Conservation (phyloP, 2,113 vertebrate species). For the Ariopsis seemanni region DNA sequence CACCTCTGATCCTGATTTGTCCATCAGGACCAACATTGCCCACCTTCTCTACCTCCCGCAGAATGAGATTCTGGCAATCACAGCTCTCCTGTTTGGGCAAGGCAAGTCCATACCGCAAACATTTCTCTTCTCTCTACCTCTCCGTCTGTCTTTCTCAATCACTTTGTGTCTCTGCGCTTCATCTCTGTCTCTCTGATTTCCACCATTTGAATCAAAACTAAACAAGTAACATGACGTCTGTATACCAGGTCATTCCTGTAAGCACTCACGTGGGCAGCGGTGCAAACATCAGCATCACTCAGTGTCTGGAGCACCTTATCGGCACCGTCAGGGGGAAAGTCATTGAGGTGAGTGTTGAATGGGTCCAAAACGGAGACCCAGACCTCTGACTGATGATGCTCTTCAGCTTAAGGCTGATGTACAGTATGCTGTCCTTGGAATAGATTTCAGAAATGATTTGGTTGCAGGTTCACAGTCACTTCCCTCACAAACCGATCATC, state of each 20-base stretch:
- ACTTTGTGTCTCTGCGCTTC: neutral
- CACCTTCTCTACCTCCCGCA: constrained; percentile 82
- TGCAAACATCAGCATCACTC: constrained; percentile 84
- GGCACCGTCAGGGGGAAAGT: constrained; percentile 88
- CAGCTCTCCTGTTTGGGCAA: constrained; percentile 97
- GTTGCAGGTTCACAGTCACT: constrained; percentile 89
- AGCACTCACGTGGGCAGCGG: constrained; percentile 81
- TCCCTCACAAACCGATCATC: constrained; percentile 93
- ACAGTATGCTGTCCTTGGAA: neutral
- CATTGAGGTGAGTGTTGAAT: constrained; percentile 79
- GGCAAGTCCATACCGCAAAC: constrained; percentile 66
- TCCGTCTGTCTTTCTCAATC: neutral
- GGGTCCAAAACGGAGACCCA: neutral
- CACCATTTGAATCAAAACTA: neutral
- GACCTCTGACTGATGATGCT: neutral
- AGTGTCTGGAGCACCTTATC: constrained; percentile 95
- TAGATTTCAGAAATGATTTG: neutral
- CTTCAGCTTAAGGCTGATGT: neutral
- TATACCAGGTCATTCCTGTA: constrained; percentile 86
- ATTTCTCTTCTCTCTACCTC: neutral
- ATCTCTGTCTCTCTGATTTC: neutral
- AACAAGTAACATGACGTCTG: neutral
- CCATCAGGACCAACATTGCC: constrained; percentile 88
- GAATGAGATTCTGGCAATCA: constrained; percentile 97
- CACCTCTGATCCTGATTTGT: constrained; percentile 90